A percentile compares a stretch with the other conserved stretches of the same genome.
Evolutionary conservation across 2,113 vertebrate genomes (phyloP).

Genomic region (Pipa parva): DNA sequence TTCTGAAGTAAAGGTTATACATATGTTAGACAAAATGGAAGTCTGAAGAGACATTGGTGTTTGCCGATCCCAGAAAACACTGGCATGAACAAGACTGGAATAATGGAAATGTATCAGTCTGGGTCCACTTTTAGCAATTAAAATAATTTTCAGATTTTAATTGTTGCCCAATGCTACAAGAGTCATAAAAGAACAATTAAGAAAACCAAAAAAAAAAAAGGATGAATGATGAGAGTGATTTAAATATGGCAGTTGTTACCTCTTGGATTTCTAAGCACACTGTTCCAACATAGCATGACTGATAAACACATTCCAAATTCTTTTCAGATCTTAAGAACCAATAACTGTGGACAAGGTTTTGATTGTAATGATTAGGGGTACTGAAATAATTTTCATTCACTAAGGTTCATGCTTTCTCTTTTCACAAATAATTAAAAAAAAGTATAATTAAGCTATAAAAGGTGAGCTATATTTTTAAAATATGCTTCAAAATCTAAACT

Average conservation of each 20-base stretch:
- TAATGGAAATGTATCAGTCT: background rate
- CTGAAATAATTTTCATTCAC: background rate
- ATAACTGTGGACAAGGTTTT: background rate
- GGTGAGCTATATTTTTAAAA: background rate
- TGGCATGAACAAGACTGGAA: background rate
- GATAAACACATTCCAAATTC: background rate
- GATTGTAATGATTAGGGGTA: background rate
- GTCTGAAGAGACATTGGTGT: background rate
- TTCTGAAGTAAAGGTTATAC: constrained; percentile 17
- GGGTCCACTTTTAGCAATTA: background rate
- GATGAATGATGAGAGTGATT: background rate
- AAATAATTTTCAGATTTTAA: background rate
- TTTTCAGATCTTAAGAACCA: background rate
- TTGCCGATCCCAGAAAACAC: background rate
- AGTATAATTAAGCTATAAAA: background rate
- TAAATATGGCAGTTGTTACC: background rate
- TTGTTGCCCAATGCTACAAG: background rate
- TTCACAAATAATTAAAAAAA: background rate
- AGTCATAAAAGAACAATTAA: background rate
- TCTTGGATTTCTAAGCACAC: background rate
- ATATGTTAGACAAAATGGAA: background rate
- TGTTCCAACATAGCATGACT: background rate
- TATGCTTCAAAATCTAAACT: background rate
- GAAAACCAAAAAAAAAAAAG: background rate
- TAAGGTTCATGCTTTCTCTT: background rate